Evolutionary conservation across 2,888 invertebrate genomes (phyloP).

Genomic region (Apoda limacodes): DNA sequence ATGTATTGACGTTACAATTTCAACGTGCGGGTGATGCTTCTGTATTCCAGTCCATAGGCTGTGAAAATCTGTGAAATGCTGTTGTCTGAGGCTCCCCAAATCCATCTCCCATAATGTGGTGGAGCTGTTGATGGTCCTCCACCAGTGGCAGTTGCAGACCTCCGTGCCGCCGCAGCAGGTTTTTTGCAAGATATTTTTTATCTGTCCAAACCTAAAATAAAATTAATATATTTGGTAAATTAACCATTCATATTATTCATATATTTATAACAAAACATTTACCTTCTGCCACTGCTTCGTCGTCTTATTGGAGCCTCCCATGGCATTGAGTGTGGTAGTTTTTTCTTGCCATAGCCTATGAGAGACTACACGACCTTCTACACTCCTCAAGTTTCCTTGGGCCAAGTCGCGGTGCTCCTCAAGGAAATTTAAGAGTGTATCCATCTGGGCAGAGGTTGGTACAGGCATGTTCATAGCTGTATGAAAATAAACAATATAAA

Average conservation of each 20-base stretch:
- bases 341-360: background rate
- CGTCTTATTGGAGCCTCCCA: conserved; percentile 7
- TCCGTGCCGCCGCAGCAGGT: conserved; percentile 10
- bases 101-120: conserved; percentile 1
- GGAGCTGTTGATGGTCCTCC: conserved; percentile 3
- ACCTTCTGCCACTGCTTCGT: conserved; percentile 9
- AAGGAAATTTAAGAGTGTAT: conserved; percentile 2
- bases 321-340: conserved; percentile 2
- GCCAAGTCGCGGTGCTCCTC: background rate
- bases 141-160: conserved; percentile 4
- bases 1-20: no score
- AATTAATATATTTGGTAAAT: background rate
- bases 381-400: conserved; percentile 5
- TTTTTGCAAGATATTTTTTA: conserved; percentile 11
- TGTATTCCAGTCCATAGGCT: no score
- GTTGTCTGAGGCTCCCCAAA: conserved; percentile 8
- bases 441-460: conserved; percentile 1
- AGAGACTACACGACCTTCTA: conserved; percentile 3
- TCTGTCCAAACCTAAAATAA: conserved; percentile 12
- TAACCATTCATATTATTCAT: background rate
- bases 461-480: no score
- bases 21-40: no score
- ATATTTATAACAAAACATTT: background rate
- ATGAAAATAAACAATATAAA: no score
- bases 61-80: no score